Evolutionary conservation across 1,140 invertebrate species (phyloP), one percentile per base, ranked within the genome.

Genomic region (Mactra quadrangularis): DNA sequence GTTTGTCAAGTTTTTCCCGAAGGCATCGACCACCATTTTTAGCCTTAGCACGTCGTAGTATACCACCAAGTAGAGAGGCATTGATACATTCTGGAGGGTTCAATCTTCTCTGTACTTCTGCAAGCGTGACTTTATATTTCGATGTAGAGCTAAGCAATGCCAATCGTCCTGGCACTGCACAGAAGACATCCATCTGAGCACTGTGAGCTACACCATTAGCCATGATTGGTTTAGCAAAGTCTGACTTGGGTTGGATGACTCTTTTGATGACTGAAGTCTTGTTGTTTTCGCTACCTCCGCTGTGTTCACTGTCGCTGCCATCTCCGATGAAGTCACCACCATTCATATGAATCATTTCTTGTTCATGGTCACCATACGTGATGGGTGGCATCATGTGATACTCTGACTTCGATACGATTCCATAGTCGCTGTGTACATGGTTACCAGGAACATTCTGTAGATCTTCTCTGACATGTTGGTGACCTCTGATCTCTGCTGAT

Each of bases 111-210:
- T 99, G 98, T 60, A 99, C 98, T 94, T 99, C 99, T 9, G 97
- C 98, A 70, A 99, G 97, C 29, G 98, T 99, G 87, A 99, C 99
- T 95, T 99, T 99, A 95, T 99, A 99, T 95, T 99, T 99, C 93
- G 97, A 98, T 79, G 98, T 99, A 87, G 98, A 99, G 89, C 97
- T 98, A 87, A 99, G 95, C 64, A 99, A 95, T 47, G 98, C 99
- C 85, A 99, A 95, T 72, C 99, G 95, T 50, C 99, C 99, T 33
- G 99, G 98, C 53, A 99, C 98, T 59, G 97, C 98, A 94, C 98
- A 99, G 92, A 95, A 95, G 9, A 95, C 93, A 88, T 95, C 95
- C 68, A 87, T 92, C n/a, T 93, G 94, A 31, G 92, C 90, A 52
- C 59, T 89, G 85, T 77, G 86, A 87, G 64, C 68, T 91, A 87